phyloP scores from a whole-genome alignment of 2,797 vertebrate genomes.

The Bradypodion pumilum region DNA sequence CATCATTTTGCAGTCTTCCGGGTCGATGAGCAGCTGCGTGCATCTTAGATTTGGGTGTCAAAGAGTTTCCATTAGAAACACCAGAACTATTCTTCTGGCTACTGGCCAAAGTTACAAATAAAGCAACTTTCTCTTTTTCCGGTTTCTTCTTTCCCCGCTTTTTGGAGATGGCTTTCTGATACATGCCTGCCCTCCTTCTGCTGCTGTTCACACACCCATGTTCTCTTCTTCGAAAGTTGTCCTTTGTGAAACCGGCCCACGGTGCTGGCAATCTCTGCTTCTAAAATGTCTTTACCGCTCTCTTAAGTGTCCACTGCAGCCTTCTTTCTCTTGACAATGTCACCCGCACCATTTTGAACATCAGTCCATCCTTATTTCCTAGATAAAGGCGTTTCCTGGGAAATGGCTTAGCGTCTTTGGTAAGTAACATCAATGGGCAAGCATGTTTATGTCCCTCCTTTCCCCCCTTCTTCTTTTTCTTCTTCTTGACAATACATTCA shows the following conservation, averaged over 20 bases:
- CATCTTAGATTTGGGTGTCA: conserved; percentile 4
- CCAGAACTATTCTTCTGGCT: conserved; percentile 13
- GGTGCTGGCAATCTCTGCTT: not conserved
- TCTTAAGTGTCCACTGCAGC: not conserved
- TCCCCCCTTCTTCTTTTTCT: conserved; percentile 52
- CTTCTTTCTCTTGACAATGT: not conserved
- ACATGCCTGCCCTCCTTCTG: not conserved
- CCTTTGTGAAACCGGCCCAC: not conserved
- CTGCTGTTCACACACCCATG: not conserved
- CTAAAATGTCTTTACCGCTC: not conserved
- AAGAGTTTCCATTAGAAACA: not conserved
- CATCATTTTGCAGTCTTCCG: not conserved
- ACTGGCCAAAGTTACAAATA: not conserved
- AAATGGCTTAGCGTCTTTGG: not conserved
- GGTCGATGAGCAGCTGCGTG: not conserved
- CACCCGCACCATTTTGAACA: not conserved
- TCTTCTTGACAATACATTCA: conserved; percentile 29
- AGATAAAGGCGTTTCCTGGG: not conserved
- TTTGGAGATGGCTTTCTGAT: conserved; percentile 42
- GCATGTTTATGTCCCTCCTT: conserved; percentile 9
- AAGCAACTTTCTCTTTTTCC: conserved; percentile 36
- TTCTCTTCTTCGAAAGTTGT: not conserved
- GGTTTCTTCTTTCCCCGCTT: conserved; percentile 44
- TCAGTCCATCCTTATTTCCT: not conserved
- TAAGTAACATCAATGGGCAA: not conserved